Percentiles rank a stretch among this genome's conserved stretches.
These are phyloP conservation scores for Echinometra lucunter DNA, from an alignment of 53 echinoderm and acorn worm species.

Conservation along the genomic window DNA sequence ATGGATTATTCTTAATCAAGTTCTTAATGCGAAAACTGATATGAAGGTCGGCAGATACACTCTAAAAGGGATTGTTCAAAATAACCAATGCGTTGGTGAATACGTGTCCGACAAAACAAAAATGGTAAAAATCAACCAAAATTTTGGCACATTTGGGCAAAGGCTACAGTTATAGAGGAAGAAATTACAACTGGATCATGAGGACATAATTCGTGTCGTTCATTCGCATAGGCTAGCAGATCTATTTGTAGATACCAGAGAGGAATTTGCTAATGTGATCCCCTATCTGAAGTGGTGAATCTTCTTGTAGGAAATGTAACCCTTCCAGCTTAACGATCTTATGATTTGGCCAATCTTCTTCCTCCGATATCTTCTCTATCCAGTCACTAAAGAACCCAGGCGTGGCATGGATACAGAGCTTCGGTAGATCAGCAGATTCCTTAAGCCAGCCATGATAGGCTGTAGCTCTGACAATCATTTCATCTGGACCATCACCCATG, in stretches of 20 bases:
- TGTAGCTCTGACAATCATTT: slow-evolving; percentile 82
- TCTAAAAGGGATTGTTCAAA: too few species aligned
- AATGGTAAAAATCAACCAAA: too few species aligned
- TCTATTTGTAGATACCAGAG: slow-evolving; percentile 49
- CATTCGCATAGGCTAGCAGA: background rate
- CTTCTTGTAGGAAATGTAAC: slow-evolving; percentile 90
- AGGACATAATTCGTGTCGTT: background rate
- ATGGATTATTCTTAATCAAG: background rate
- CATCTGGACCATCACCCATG: slow-evolving; percentile 85
- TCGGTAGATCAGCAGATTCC: slow-evolving; percentile 78
- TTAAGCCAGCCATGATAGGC: slow-evolving; percentile 78
- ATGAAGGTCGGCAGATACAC: too few species aligned
- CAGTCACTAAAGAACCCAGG: slow-evolving; percentile 87
- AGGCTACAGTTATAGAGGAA: too few species aligned
- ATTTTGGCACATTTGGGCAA: too few species aligned
- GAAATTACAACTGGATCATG: too few species aligned
- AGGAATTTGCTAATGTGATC: slow-evolving; percentile 81
- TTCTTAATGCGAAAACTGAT: too few species aligned
- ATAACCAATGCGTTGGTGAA: too few species aligned
- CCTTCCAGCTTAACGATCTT: slow-evolving; percentile 74
- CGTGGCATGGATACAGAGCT: slow-evolving; percentile 81
- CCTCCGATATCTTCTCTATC: slow-evolving; percentile 44
- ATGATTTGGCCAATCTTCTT: slow-evolving; percentile 80
- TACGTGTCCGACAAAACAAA: too few species aligned
- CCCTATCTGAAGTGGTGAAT: slow-evolving; percentile 89